phyloP scores from a whole-genome alignment of 2,797 vertebrate genomes.

The Gymnothorax javanicus region DNA sequence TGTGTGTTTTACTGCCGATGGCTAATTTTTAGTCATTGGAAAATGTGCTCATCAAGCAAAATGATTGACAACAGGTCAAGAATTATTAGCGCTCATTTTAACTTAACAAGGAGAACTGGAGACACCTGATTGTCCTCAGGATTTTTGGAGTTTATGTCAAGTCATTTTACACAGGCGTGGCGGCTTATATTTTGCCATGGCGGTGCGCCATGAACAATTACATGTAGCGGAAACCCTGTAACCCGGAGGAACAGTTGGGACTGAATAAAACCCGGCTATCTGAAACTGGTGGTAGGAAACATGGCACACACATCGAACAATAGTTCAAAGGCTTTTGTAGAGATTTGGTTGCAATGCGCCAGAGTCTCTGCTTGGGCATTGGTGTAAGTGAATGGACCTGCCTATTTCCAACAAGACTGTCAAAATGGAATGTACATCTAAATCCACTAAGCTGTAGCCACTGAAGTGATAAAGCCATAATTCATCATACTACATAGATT shows the following conservation, averaged over 20 bases:
- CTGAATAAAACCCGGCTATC: not conserved
- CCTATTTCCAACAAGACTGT: not conserved
- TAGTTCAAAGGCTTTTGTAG: not conserved
- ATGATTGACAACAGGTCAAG: too few relatives aligned
- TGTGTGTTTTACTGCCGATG: too few relatives aligned
- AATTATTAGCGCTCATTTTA: too few relatives aligned
- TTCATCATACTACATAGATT: not conserved
- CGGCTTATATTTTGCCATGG: too few relatives aligned
- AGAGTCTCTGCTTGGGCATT: not conserved
- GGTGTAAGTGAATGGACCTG: not conserved
- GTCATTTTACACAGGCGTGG: too few relatives aligned
- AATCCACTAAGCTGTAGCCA: not conserved
- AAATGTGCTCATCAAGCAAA: too few relatives aligned
- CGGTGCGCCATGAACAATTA: too few relatives aligned
- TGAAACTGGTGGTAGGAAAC: not conserved
- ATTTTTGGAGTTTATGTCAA: too few relatives aligned
- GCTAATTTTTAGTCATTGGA: too few relatives aligned
- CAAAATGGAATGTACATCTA: not conserved
- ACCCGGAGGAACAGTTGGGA: not conserved
- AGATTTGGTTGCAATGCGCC: not conserved
- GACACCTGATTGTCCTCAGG: too few relatives aligned
- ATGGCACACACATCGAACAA: not conserved
- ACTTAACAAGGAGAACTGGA: too few relatives aligned
- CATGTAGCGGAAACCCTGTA: too few relatives aligned
- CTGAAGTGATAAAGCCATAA: not conserved